A percentile compares a stretch with the other conserved stretches of the same genome.
Conservation (phyloP, 1,140 invertebrate genomes). For the Drosophila busckii region DNA sequence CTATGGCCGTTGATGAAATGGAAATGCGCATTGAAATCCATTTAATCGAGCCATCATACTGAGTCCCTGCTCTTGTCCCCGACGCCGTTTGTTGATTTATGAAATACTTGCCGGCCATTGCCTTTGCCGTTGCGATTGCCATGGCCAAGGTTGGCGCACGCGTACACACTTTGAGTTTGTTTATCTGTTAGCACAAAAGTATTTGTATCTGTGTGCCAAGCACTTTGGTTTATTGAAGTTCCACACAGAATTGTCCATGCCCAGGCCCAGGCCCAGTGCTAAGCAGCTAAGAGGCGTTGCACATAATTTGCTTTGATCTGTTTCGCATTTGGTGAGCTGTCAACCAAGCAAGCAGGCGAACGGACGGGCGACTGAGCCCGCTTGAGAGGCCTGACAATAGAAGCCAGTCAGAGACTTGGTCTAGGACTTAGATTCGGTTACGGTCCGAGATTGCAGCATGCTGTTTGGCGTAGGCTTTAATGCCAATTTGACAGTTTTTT, state of each 20-base stretch:
- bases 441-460: slow-evolving; percentile 19
- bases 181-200: slow-evolving; percentile 7
- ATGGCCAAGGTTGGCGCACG: slow-evolving; percentile 37
- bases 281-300: slow-evolving; percentile 74
- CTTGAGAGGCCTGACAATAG: slow-evolving; percentile 38
- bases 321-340: slow-evolving; percentile 72
- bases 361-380: slow-evolving; percentile 3
- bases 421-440: not conserved
- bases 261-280: slow-evolving; percentile 45
- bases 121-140: slow-evolving; percentile 64
- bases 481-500: slow-evolving; percentile 65
- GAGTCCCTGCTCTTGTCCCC: slow-evolving; percentile 3
- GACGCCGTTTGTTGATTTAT: slow-evolving; percentile 62
- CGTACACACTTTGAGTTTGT: slow-evolving; percentile 22
- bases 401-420: slow-evolving; percentile 11
- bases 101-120: slow-evolving; percentile 55
- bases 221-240: slow-evolving; percentile 36
- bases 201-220: slow-evolving; percentile 18
- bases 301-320: slow-evolving; percentile 76
- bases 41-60: slow-evolving; percentile 72
- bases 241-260: slow-evolving; percentile 21
- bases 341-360: slow-evolving; percentile 28
- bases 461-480: slow-evolving; percentile 64
- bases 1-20: slow-evolving; percentile 62
- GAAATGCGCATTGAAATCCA: slow-evolving; percentile 73